phyloP scores from a whole-genome alignment of 1,140 invertebrate genomes.

The Ladona fulva region DNA sequence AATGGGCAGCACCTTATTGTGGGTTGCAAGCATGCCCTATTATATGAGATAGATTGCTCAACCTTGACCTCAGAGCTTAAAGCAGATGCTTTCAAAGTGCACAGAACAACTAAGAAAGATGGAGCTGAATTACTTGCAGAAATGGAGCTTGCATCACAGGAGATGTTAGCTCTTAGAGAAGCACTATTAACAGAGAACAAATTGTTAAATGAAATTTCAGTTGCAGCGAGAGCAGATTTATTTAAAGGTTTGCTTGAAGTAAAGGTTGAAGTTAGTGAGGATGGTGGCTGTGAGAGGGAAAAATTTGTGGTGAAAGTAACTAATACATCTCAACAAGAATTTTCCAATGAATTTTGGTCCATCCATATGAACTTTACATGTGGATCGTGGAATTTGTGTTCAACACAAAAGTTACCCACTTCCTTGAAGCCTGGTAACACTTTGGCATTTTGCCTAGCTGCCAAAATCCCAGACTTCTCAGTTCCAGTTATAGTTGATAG shows the following conservation, averaged over 20 bases:
- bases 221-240: neutral
- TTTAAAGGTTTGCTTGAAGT: neutral
- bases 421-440: neutral
- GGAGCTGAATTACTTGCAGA: neutral
- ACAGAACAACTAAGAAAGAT: neutral
- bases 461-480: neutral
- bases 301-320: neutral
- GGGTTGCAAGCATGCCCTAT: neutral
- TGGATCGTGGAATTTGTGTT: neutral
- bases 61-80: too few species aligned
- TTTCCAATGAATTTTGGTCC: neutral
- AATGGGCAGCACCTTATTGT: neutral
- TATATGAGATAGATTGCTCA: neutral
- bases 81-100: too few species aligned
- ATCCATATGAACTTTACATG: neutral
- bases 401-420: neutral
- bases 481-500: neutral
- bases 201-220: neutral
- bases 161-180: neutral
- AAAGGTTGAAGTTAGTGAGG: neutral
- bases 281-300: neutral
- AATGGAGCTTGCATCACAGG: neutral
- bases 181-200: neutral
- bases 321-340: neutral
- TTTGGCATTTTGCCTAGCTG: neutral